Percentiles rank a stretch among this genome's conserved stretches.
phyloP scores from a whole-genome alignment of 2,797 vertebrate species.

The Eulemur albifrons region DNA sequence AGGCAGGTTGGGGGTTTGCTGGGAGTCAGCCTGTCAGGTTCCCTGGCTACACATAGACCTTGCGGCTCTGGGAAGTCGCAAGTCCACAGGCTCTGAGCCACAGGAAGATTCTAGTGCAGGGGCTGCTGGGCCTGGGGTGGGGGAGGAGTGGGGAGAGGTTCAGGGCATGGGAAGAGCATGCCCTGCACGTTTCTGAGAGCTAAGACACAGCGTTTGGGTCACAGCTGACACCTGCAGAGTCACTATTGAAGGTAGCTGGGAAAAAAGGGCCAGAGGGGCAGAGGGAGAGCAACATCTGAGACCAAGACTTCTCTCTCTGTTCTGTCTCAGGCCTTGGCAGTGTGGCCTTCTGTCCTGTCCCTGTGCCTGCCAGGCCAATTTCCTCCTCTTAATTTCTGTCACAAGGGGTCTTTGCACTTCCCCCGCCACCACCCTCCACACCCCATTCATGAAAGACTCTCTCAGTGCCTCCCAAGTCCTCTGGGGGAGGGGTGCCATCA shows the following conservation, averaged over 20 bases:
- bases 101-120: background rate
- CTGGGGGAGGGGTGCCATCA: background rate
- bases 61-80: background rate
- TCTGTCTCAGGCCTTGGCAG: background rate
- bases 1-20: background rate
- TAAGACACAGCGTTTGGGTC: background rate
- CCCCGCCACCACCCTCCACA: accelerated
- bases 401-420: too few species aligned
- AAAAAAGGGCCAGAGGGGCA: background rate
- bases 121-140: background rate
- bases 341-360: background rate
- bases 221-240: background rate
- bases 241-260: background rate
- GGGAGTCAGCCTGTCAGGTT: accelerated
- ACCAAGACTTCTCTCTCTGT: background rate
- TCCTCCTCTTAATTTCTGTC: background rate
- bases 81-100: background rate
- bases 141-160: background rate
- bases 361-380: background rate
- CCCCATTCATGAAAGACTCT: background rate
- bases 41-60: background rate
- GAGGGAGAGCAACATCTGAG: background rate
- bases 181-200: background rate
- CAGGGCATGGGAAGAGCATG: background rate
- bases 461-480: background rate